These are phyloP conservation scores for Nymphicus hollandicus DNA, from an alignment of 2,113 vertebrate species.

Conservation along the genomic window DNA sequence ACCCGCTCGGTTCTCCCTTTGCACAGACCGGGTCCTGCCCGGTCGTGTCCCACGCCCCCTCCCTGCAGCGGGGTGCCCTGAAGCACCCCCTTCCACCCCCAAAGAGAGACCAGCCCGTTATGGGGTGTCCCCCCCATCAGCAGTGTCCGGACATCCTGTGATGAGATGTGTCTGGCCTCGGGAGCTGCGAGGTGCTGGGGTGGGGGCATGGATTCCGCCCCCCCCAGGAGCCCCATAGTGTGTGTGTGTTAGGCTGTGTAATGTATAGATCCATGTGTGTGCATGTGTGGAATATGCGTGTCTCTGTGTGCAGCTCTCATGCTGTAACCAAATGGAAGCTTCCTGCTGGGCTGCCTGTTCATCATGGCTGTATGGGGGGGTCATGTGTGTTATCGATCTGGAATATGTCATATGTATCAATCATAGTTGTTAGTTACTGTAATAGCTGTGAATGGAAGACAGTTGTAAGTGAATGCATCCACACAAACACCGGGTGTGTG, in stretches of 20 bases:
- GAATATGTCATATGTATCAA: background rate
- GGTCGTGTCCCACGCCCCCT: too few species aligned
- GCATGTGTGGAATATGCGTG: background rate
- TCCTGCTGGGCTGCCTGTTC: fast-evolving
- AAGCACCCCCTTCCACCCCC: too few species aligned
- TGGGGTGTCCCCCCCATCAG: background rate
- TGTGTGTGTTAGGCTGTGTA: background rate
- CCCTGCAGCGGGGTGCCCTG: background rate
- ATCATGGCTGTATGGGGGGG: background rate
- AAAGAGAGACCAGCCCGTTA: background rate
- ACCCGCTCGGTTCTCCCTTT: too few species aligned
- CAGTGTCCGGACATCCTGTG: background rate
- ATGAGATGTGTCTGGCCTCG: background rate
- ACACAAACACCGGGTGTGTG: too few species aligned
- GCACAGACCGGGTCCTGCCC: too few species aligned
- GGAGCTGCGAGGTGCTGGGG: too few species aligned
- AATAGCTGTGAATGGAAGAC: background rate
- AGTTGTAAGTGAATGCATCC: background rate
- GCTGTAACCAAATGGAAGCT: background rate
- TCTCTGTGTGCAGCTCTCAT: too few species aligned
- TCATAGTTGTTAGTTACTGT: background rate
- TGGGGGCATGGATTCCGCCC: background rate
- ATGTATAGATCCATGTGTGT: background rate
- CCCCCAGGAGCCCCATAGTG: too few species aligned
- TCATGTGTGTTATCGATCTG: background rate